phyloP scores from a whole-genome alignment of 2,113 vertebrate species.

The Eurystomus gularis region DNA sequence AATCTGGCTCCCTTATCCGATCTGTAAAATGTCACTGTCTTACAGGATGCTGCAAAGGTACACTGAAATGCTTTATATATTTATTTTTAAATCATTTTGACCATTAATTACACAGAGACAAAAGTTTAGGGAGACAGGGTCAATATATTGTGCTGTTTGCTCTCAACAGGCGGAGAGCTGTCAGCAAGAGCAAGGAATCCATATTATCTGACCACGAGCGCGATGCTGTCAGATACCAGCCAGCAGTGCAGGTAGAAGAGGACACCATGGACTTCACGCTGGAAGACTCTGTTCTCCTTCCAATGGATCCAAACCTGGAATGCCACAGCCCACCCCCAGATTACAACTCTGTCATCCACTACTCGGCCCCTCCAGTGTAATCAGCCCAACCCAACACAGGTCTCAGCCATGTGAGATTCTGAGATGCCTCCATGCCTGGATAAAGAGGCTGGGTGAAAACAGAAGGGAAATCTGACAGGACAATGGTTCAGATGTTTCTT shows the following conservation, averaged over 20 bases:
- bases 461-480: background rate
- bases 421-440: background rate
- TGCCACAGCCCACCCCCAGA: slow-evolving; percentile 93
- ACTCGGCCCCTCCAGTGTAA: slow-evolving; percentile 87
- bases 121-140: background rate
- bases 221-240: slow-evolving; percentile 76
- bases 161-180: slow-evolving; percentile 79
- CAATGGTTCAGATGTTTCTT: background rate
- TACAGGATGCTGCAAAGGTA: background rate
- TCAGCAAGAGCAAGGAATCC: slow-evolving; percentile 88
- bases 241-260: slow-evolving; percentile 61
- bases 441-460: background rate
- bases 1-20: background rate
- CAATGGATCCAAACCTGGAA: slow-evolving; percentile 82
- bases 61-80: background rate
- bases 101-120: background rate
- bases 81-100: background rate
- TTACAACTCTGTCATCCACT: slow-evolving; percentile 90
- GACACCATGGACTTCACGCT: slow-evolving; percentile 81
- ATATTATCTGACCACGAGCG: slow-evolving; percentile 79
- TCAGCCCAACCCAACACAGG: background rate
- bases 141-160: background rate
- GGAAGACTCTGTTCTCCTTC: slow-evolving; percentile 78
- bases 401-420: background rate
- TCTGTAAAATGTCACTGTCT: background rate